Evolutionary conservation across 2,888 invertebrate species (phyloP), one percentile per base, ranked within the genome.

Genomic region (Agrilus cyanescens): DNA sequence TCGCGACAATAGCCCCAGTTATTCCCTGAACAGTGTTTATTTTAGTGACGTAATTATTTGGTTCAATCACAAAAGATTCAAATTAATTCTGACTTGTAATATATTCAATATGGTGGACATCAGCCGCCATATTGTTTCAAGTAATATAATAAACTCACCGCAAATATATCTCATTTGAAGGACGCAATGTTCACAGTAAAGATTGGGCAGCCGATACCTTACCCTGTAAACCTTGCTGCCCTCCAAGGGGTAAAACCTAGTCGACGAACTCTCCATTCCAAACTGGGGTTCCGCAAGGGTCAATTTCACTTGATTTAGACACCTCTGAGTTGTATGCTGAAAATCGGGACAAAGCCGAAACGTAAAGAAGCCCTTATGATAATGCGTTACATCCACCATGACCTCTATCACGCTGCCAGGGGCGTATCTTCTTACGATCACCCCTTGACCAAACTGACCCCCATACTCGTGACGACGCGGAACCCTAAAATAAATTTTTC

Each of bases 101-200:
- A n/a, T n/a, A n/a, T n/a, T 6, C 20, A 20, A 20, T 6, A 20
- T 20, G 20, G 20, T 7, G 20, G 6, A 20, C 20, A 7, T 20
- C 20, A 4, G 20, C 20, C 20, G 6, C 5, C 5, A 18, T 18
- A 4, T 4, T 18, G 5, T 18, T 18, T 18, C 18, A 18, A 18
- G 5, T 20, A 7, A 20, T 2, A 20, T 3, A 15, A 30, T 13
- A 29, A 33, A 14, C 13, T 14, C 50, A 59, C 83, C 88, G 34
- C 90, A 88, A 42, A 85, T 74, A 63, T 91, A 91, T 52, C 82
- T 75, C 91, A 91, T 91, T 60, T 91, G 91, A 45, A 91, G 68
- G 4, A 91, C 77, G 59, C 91, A 91, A 61, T 87, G 87, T 10
- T 74, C 66, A 61, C 91, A 91, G 36, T 79, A 76, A 12, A 88